Conservation (phyloP, 2,113 vertebrate species). For the Quiscalus mexicanus region DNA sequence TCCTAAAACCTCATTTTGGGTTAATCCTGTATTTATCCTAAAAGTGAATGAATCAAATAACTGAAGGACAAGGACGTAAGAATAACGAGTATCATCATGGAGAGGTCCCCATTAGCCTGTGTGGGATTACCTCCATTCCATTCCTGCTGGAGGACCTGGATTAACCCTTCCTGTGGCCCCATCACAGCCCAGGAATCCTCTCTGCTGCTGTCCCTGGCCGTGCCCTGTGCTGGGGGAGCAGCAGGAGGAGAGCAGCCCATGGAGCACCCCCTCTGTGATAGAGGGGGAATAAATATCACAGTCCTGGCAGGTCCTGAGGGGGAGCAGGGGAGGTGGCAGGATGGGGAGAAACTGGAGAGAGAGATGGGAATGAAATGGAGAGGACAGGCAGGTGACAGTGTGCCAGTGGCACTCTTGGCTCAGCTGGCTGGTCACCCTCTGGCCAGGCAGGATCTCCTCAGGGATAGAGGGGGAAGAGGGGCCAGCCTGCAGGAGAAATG, state of each 20-base stretch:
- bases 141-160: not conserved
- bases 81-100: not conserved
- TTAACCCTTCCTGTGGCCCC: not conserved
- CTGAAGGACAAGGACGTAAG: not conserved
- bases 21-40: conserved; percentile 41
- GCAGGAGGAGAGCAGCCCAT: not conserved
- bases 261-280: not conserved
- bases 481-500: not conserved
- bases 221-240: not conserved
- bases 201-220: fast-evolving
- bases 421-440: fast-evolving
- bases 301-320: not conserved
- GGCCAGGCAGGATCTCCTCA: fast-evolving
- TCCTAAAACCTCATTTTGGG: not conserved
- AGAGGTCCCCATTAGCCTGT: not conserved
- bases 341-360: not conserved
- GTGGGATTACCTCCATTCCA: not conserved
- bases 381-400: not conserved
- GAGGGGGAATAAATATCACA: fast-evolving
- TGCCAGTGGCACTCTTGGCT: not conserved
- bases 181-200: not conserved
- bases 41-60: not conserved
- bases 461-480: not conserved
- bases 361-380: not conserved
- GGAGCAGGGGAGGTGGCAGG: not conserved